Evolutionary conservation across 2,113 vertebrate species (phyloP).

Genomic region (Maccullochella peelii): DNA sequence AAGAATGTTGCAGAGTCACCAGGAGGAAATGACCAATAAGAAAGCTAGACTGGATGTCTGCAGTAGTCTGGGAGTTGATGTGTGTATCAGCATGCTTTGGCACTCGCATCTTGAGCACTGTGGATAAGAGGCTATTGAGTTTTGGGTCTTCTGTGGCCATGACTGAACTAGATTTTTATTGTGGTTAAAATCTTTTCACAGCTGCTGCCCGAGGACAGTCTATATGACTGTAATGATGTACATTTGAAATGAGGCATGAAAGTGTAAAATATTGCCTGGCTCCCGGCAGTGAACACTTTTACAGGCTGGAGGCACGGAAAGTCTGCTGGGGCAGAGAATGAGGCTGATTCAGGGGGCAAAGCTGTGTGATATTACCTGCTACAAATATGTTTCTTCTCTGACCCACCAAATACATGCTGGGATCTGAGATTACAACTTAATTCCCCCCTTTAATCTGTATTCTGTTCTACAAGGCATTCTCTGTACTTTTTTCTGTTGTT

Average conservation of each 20-base stretch:
- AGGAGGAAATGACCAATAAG: not conserved
- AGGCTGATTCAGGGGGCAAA: not conserved
- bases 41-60: not conserved
- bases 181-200: conserved; percentile 14
- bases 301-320: not conserved
- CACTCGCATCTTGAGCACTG: not conserved
- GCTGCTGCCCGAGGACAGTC: conserved; percentile 10
- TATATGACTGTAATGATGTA: conserved; percentile 35
- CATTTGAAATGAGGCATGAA: conserved; percentile 35
- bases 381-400: not conserved
- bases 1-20: not conserved
- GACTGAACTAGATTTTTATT: conserved; percentile 16
- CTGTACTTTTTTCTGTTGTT: no score
- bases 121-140: not conserved
- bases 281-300: not conserved
- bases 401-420: not conserved
- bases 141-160: not conserved
- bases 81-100: not conserved
- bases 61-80: not conserved
- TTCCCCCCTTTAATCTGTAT: not conserved
- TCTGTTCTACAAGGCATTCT: no score
- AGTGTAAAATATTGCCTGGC: not conserved
- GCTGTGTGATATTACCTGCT: not conserved
- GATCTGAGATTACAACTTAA: not conserved
- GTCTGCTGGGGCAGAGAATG: conserved; percentile 16